A percentile compares a stretch with the other conserved stretches of the same genome.
Conservation (phyloP, 92 coral and sea anemone species). For the Porites evermanni region DNA sequence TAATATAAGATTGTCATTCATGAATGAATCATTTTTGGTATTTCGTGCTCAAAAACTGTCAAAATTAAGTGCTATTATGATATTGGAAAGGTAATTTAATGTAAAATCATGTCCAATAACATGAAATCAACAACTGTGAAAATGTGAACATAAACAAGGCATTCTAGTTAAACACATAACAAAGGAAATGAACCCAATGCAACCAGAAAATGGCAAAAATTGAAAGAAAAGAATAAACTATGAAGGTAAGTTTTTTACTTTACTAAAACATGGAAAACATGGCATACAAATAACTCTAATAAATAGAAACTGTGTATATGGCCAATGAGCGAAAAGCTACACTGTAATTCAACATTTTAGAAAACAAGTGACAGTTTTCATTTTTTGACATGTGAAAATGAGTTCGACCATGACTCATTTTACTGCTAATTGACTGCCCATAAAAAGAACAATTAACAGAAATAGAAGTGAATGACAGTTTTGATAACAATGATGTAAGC, state of each 20-base stretch:
- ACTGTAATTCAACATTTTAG: neutral
- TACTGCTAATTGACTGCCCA: neutral
- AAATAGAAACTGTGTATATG: neutral
- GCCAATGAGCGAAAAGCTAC: neutral
- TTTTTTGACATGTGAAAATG: neutral
- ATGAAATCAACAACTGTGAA: neutral
- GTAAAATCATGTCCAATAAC: no score
- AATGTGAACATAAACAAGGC: neutral
- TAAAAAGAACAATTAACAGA: neutral
- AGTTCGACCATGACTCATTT: neutral
- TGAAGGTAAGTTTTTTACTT: neutral
- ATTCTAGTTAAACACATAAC: neutral
- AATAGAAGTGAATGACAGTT: neutral
- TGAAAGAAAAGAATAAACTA: neutral
- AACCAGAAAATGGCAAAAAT: neutral
- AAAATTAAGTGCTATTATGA: neutral
- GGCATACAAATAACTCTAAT: neutral
- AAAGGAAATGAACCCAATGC: neutral
- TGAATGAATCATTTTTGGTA: slow-evolving; percentile 8
- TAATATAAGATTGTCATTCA: slow-evolving; percentile 5
- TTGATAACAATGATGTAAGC: no score
- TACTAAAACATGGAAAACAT: neutral
- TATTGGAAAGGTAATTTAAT: neutral
- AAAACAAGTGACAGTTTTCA: neutral
- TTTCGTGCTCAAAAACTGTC: neutral